A percentile compares a stretch with the other conserved stretches of the same genome.
Conservation (phyloP, 2,888 invertebrate species). For the Rapana venosa region DNA sequence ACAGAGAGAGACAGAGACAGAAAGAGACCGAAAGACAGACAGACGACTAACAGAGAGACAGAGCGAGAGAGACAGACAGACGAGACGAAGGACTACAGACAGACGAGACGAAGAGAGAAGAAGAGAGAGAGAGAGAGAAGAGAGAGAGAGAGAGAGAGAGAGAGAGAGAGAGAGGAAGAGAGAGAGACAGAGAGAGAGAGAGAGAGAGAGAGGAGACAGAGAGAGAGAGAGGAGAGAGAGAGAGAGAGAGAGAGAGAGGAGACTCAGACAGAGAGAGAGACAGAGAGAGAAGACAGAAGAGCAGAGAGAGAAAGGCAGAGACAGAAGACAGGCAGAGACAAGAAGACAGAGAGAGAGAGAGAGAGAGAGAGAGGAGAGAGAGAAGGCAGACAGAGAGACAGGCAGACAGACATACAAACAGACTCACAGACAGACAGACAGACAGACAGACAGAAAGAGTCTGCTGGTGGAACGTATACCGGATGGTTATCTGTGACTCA, state of each 20-base stretch:
- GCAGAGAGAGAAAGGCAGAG: background rate
- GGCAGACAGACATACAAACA: background rate
- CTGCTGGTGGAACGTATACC: too few relatives aligned
- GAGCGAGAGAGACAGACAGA: too few relatives aligned
- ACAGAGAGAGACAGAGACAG: background rate
- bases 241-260: background rate
- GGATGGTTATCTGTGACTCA: background rate
- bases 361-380: background rate
- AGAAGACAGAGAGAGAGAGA: background rate
- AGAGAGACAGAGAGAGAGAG: constrained; percentile 17
- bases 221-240: background rate
- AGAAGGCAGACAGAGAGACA: background rate
- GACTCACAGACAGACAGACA: background rate
- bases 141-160: background rate
- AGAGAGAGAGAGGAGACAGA: background rate
- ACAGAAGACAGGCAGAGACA: background rate
- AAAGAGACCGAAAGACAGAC: background rate
- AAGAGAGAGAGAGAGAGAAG: background rate
- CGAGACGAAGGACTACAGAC: background rate
- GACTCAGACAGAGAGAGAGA: background rate
- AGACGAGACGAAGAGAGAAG: too few relatives aligned
- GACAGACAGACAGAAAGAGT: background rate
- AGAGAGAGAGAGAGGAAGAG: constrained; percentile 11
- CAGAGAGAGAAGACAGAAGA: background rate
- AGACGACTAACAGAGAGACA: too few relatives aligned